Percentiles rank a stretch among this genome's conserved stretches.
Evolutionary conservation across 1,140 invertebrate species (phyloP).

Genomic region (Pseudomyrmex cubaensis): DNA sequence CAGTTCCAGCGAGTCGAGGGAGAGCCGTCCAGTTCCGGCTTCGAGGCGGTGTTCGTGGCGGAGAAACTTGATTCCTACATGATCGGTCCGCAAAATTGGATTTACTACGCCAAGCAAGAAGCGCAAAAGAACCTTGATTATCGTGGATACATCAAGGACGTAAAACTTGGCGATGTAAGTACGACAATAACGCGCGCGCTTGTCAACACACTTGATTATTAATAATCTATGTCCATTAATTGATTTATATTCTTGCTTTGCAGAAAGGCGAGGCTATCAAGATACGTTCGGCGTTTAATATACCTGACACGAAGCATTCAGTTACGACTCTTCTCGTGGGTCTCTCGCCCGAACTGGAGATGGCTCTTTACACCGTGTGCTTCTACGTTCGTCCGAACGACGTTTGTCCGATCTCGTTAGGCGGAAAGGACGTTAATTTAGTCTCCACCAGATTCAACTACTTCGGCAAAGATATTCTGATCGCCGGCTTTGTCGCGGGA

Average conservation of each 20-base stretch:
- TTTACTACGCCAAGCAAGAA: slow-evolving; percentile 86
- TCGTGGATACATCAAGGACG: slow-evolving; percentile 85
- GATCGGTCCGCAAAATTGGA: slow-evolving; percentile 88
- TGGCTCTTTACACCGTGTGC: slow-evolving; percentile 89
- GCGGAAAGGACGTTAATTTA: slow-evolving; percentile 81
- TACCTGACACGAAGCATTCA: slow-evolving; percentile 83
- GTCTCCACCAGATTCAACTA: slow-evolving; percentile 83
- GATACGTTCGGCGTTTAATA: slow-evolving; percentile 85
- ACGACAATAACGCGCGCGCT: neutral
- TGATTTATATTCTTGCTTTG: slow-evolving; percentile 59
- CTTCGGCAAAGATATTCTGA: slow-evolving; percentile 83
- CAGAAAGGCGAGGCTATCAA: slow-evolving; percentile 85
- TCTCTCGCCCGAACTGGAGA: slow-evolving; percentile 90
- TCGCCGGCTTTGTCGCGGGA: slow-evolving; percentile 74
- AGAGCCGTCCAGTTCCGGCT: slow-evolving; percentile 86
- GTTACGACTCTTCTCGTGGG: slow-evolving; percentile 88
- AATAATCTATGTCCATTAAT: neutral
- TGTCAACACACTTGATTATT: neutral
- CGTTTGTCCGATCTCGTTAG: slow-evolving; percentile 84
- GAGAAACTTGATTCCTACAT: slow-evolving; percentile 86
- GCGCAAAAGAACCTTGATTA: slow-evolving; percentile 86
- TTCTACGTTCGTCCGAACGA: slow-evolving; percentile 86
- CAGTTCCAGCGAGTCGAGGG: slow-evolving; percentile 86
- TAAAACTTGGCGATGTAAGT: slow-evolving; percentile 84
- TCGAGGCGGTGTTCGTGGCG: slow-evolving; percentile 88